Base-by-base conservation (phyloP, 1,140 invertebrate species). In the Zaprionus nigranus region DNA sequence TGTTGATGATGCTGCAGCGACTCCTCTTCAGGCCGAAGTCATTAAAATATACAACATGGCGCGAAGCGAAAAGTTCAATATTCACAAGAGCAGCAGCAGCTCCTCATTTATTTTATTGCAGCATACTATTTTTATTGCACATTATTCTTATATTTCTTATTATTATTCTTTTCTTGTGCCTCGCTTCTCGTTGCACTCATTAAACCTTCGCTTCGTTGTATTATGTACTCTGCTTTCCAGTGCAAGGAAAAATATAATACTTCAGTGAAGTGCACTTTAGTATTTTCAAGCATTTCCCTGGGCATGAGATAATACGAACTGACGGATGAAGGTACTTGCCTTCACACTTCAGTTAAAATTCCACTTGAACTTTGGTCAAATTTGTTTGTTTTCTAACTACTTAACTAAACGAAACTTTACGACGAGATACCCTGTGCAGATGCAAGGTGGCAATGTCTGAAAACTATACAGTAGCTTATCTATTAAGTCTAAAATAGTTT, bases 21-120 rank as follows among this genome's bases (percentile, higher is more conserved):
- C 12, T 51, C n/a, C 26, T 59, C 43, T 26, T 56, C 12, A 26
- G 36, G 46, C 17, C 28, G 62, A 60, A 79, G 69, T 78, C 82
- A 75, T 84, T 85, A 85, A 84, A 84, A 81, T 81, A 71, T 72
- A 78, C 59, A 84, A 75, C 76, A 56, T 49, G 63, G 51, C 62
- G 61, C 46, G 46, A 40, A 38, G 40, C 70, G 77, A 53, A 61
- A 84, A 83, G 72, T 80, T 80, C 51, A 79, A 69, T 67, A 68
- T 40, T 28, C 63, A 30, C 34, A 46, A 9, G 46, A 73, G 68
- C 62, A 59, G 13, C 59, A 43, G 34, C 46, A 24, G 46, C 20
- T 22, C 3, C 46, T 46, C 46, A 22, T 58, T 34, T 20, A 49
- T 66, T 12, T 30, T n/a, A 22, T 26, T 20, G 43, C 13, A 43